Conservation (phyloP, 2,888 invertebrate genomes). For the Cephus pygmeus region DNA sequence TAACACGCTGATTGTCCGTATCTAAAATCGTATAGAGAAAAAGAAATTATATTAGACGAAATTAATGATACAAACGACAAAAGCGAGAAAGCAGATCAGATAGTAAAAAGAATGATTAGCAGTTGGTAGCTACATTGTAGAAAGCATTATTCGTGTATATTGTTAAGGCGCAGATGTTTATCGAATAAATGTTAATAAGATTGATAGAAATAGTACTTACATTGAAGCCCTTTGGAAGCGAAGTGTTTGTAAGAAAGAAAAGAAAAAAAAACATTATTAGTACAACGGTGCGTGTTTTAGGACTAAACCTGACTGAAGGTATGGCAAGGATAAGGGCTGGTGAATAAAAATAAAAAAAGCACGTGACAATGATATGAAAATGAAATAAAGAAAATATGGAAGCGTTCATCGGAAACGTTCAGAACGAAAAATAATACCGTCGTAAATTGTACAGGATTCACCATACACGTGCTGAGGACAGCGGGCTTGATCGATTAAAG, state of each 20-base stretch:
- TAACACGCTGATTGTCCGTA: constrained; percentile 94
- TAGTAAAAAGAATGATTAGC: constrained; percentile 19
- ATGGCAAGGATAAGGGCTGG: constrained; percentile 11
- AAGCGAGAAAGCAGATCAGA: constrained; percentile 18
- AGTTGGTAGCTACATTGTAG: constrained; percentile 1
- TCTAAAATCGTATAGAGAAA: constrained; percentile 70
- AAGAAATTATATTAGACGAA: background rate
- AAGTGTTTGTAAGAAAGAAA: constrained; percentile 54
- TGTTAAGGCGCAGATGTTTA: background rate
- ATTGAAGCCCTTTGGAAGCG: constrained; percentile 59
- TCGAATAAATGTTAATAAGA: constrained; percentile 4
- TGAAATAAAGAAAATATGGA: constrained; percentile 20
- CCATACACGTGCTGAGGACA: constrained; percentile 45
- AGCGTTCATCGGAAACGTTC: constrained; percentile 21
- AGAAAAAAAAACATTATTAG: constrained; percentile 27
- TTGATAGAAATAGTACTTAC: constrained; percentile 55
- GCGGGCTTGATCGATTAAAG: constrained; percentile 37
- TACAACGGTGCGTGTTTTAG: constrained; percentile 14
- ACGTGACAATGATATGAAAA: constrained; percentile 7
- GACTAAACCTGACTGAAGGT: constrained; percentile 4
- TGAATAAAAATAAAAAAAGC: constrained; percentile 17
- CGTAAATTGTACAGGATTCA: constrained; percentile 41
- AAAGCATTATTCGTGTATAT: constrained; percentile 5
- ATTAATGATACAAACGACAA: constrained; percentile 27
- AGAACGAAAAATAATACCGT: constrained; percentile 35